Evolutionary conservation across 2,797 vertebrate genomes (phyloP).

Genomic region (Paguma larvata): DNA sequence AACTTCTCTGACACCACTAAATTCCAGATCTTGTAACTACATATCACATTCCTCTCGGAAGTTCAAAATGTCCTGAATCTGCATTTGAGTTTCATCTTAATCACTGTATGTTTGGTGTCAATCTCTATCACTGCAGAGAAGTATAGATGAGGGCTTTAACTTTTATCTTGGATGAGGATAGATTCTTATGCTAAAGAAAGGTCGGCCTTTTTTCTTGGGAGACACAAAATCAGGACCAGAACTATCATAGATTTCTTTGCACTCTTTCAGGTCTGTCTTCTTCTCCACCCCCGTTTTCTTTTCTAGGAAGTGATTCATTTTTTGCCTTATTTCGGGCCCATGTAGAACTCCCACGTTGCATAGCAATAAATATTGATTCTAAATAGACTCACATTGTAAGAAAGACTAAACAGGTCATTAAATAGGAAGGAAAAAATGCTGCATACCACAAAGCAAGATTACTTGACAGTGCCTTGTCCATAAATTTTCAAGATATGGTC

Average conservation of each 20-base stretch:
- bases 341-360: not conserved
- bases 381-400: not conserved
- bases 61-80: accelerated
- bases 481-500: not conserved
- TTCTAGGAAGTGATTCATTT: not conserved
- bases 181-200: not conserved
- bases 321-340: not conserved
- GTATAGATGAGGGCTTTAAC: not conserved
- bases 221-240: not conserved
- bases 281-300: not conserved
- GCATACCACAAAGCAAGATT: not conserved
- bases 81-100: not conserved
- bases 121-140: accelerated
- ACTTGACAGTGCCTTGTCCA: not conserved
- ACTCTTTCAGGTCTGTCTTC: not conserved
- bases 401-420: not conserved
- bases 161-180: not conserved
- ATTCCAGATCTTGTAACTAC: not conserved
- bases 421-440: not conserved
- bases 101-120: not conserved
- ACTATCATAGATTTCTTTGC: not conserved
- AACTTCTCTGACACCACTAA: not conserved
- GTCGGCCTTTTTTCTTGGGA: not conserved
- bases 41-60: not conserved
- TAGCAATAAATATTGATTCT: not conserved